Evolutionary conservation across 2,888 invertebrate species (phyloP).

Genomic region (Brenthis daphne): DNA sequence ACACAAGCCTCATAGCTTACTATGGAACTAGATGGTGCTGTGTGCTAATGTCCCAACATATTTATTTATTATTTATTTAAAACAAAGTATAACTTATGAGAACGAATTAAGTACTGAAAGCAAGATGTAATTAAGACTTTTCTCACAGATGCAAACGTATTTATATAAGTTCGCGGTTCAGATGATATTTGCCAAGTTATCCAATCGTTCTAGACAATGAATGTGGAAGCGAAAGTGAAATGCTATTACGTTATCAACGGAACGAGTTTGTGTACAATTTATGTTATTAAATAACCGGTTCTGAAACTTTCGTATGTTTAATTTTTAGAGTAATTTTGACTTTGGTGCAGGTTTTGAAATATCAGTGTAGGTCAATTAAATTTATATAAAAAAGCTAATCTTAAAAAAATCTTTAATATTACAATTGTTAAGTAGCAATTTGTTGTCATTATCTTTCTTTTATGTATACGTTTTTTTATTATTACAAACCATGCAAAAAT

Average conservation of each 20-base stretch:
- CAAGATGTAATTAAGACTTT: constrained; percentile 68
- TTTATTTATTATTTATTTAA: no score
- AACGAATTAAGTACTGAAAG: constrained; percentile 58
- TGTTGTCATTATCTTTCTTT: no score
- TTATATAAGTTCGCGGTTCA: constrained; percentile 68
- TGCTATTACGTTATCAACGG: constrained; percentile 70
- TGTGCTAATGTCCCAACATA: no score
- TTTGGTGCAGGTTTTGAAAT: background rate
- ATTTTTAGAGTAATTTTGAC: constrained; percentile 4
- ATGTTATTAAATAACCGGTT: constrained; percentile 42
- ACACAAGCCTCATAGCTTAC: no score
- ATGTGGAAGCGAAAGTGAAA: constrained; percentile 78
- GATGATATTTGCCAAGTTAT: constrained; percentile 75
- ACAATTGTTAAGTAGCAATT: no score
- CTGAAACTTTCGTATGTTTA: constrained; percentile 29
- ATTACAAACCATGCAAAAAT: no score
- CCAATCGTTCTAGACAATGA: constrained; percentile 78
- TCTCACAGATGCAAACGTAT: constrained; percentile 62
- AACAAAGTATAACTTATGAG: background rate
- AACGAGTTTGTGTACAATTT: constrained; percentile 42
- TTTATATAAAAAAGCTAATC: background rate
- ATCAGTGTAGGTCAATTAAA: background rate
- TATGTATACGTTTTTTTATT: no score
- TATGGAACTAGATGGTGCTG: no score
- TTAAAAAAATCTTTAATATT: no score